phyloP scores from a whole-genome alignment of 2,888 invertebrate species.

The Acleris sparsana region DNA sequence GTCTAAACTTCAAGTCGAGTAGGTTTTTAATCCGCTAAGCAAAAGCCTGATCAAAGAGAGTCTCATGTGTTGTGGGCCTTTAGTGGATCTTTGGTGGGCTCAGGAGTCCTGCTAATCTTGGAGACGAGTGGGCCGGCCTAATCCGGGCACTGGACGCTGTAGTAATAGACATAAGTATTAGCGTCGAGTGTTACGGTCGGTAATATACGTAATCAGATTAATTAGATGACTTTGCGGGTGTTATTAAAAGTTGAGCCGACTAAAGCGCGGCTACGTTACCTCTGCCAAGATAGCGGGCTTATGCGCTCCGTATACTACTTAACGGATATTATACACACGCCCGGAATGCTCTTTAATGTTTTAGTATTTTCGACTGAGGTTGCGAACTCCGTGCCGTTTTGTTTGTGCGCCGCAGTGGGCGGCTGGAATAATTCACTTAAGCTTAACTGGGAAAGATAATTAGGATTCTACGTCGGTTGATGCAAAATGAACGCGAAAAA shows the following conservation, averaged over 20 bases:
- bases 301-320: constrained; percentile 73
- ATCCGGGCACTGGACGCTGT: constrained; percentile 70
- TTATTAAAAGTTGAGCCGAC: constrained; percentile 82
- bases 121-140: constrained; percentile 57
- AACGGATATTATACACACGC: constrained; percentile 78
- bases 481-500: constrained; percentile 82
- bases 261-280: constrained; percentile 74
- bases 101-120: constrained; percentile 45
- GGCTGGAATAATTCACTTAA: constrained; percentile 82
- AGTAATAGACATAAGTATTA: constrained; percentile 71
- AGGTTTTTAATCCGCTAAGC: constrained; percentile 33
- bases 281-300: constrained; percentile 77
- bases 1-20: constrained; percentile 20
- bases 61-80: constrained; percentile 52
- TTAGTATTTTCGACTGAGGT: constrained; percentile 82
- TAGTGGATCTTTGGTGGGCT: constrained; percentile 48
- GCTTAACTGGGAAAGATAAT: constrained; percentile 84
- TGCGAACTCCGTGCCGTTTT: constrained; percentile 79
- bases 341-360: constrained; percentile 80
- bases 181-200: constrained; percentile 68
- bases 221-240: constrained; percentile 79
- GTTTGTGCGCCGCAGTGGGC: constrained; percentile 81
- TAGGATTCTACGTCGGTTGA: constrained; percentile 82
- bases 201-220: constrained; percentile 74
- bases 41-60: constrained; percentile 49